phyloP scores from a whole-genome alignment of 2,888 invertebrate species.

The Epinotia demarniana region DNA sequence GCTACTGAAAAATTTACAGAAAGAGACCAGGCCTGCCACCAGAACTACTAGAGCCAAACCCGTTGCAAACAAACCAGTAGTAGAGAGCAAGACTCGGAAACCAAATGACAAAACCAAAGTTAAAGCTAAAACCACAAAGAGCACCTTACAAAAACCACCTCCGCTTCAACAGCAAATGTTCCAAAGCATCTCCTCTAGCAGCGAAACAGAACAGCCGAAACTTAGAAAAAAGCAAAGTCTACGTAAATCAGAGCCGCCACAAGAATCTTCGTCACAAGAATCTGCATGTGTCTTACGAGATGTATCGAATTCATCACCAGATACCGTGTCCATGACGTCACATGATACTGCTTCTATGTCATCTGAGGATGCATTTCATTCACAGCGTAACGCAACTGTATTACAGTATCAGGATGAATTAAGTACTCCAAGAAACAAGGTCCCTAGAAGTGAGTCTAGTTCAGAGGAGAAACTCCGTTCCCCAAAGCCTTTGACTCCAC shows the following conservation, averaged over 20 bases:
- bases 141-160: conserved; percentile 11
- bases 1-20: conserved; percentile 47
- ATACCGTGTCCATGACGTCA: background rate
- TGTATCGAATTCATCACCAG: background rate
- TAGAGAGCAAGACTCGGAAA: conserved; percentile 32
- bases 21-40: conserved; percentile 44
- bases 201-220: conserved; percentile 51
- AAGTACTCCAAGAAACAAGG: conserved; percentile 58
- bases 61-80: conserved; percentile 21
- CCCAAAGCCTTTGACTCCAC: conserved; percentile 69
- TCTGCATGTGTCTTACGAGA: conserved; percentile 1
- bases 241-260: background rate
- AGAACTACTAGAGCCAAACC: conserved; percentile 49
- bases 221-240: background rate
- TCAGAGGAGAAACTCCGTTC: conserved; percentile 71
- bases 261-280: background rate
- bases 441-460: conserved; percentile 72
- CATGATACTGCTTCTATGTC: background rate
- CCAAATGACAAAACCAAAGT: conserved; percentile 47
- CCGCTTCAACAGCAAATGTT: conserved; percentile 28
- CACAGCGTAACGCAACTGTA: background rate
- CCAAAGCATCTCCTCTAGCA: conserved; percentile 53
- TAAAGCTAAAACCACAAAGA: conserved; percentile 37
- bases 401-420: conserved; percentile 9
- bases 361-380: background rate